These are phyloP conservation scores for Drosophila nigromelanica DNA, from an alignment of 1,140 invertebrate species.

Conservation along the genomic window DNA sequence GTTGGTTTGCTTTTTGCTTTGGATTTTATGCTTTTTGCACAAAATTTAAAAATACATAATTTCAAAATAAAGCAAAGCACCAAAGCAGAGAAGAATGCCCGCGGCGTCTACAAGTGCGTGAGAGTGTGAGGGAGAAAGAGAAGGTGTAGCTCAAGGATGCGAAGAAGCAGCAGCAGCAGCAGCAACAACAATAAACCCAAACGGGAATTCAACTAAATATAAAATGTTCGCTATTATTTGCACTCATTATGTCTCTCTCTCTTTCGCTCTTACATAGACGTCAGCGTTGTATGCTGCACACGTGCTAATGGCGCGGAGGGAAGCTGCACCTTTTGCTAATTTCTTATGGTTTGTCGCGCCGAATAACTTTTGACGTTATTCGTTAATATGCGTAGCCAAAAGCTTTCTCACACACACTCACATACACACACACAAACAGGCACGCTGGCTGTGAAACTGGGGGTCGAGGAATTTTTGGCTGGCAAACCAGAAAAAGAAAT, in stretches of 20 bases:
- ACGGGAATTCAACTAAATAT: constrained; percentile 27
- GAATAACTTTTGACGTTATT: constrained; percentile 64
- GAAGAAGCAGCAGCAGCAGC: constrained; percentile 10
- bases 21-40: constrained; percentile 39
- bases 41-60: constrained; percentile 70
- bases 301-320: constrained; percentile 48
- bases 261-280: constrained; percentile 1
- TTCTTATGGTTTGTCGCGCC: constrained; percentile 56
- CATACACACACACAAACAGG: constrained; percentile 17
- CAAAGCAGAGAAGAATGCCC: constrained; percentile 35
- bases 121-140: constrained; percentile 13
- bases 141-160: constrained; percentile 30
- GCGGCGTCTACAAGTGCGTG: constrained; percentile 41
- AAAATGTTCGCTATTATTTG: constrained; percentile 25
- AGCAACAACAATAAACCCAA: background rate
- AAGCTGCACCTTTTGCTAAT: constrained; percentile 56
- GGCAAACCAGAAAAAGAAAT: constrained; percentile 65
- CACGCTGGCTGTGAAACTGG: constrained; percentile 26
- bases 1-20: constrained; percentile 18
- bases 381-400: constrained; percentile 61
- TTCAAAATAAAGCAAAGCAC: constrained; percentile 46
- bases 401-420: constrained; percentile 43
- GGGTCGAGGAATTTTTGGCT: constrained; percentile 62
- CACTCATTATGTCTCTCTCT: constrained; percentile 13
- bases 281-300: constrained; percentile 54